A percentile compares a stretch with the other conserved stretches of the same genome.
These are phyloP conservation scores for Kradibia gibbosae DNA, from an alignment of 1,140 invertebrate species.

Conservation along the genomic window DNA sequence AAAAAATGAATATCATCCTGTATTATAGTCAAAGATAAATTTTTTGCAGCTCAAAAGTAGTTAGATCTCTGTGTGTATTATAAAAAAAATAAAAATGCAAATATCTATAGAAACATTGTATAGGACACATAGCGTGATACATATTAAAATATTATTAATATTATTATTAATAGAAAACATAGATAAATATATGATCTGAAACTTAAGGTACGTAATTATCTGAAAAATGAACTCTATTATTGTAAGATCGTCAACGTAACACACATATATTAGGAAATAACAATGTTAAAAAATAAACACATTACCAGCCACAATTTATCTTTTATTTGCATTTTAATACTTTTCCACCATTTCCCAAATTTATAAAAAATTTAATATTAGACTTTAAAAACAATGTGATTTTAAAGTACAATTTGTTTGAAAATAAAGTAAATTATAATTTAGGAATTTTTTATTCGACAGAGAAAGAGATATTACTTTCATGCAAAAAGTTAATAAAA, in stretches of 20 bases:
- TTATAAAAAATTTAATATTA: too few species aligned
- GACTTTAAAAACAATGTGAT: too few species aligned
- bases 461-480: too few species aligned
- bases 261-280: constrained; percentile 39
- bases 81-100: constrained; percentile 58
- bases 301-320: constrained; percentile 36
- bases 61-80: constrained; percentile 66
- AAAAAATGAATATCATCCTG: constrained; percentile 26
- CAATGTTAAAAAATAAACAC: constrained; percentile 49
- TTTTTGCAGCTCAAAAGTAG: constrained; percentile 52
- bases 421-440: too few species aligned
- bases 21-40: constrained; percentile 39
- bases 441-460: too few species aligned
- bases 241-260: constrained; percentile 42
- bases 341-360: background rate
- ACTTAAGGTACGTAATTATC: constrained; percentile 21
- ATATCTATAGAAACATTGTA: constrained; percentile 50
- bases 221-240: constrained; percentile 32
- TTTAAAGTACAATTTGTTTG: too few species aligned
- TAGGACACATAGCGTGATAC: constrained; percentile 40
- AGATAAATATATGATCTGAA: constrained; percentile 60
- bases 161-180: constrained; percentile 33
- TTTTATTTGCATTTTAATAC: constrained; percentile 14
- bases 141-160: constrained; percentile 44
- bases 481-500: too few species aligned